phyloP scores from a whole-genome alignment of 2,797 vertebrate species.

The Yasuhikotakia modesta region DNA sequence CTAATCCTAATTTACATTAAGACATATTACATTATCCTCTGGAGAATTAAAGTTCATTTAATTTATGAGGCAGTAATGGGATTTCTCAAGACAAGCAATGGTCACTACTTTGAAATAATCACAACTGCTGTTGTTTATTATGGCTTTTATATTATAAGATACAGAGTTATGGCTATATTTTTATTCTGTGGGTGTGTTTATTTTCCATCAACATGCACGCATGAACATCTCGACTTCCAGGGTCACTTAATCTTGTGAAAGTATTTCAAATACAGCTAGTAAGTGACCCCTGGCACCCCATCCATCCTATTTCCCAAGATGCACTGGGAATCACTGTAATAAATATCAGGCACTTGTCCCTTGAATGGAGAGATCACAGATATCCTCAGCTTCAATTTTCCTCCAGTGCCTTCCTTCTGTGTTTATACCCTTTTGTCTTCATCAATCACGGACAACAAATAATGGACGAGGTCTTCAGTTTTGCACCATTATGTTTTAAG shows the following conservation, averaged over 20 bases:
- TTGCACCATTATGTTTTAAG: not conserved
- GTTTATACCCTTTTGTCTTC: not conserved
- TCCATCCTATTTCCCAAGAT: not conserved
- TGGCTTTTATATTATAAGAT: not conserved
- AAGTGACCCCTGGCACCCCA: not conserved
- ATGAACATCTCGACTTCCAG: not conserved
- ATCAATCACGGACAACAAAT: not conserved
- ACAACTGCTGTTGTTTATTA: no score
- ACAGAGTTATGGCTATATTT: not conserved
- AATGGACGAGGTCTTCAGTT: not conserved
- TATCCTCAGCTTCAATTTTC: slow-evolving; percentile 6
- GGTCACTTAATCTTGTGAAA: slow-evolving; percentile 8
- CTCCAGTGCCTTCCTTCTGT: not conserved
- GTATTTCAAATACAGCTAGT: not conserved
- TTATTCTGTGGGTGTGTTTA: not conserved
- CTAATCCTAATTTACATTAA: no score
- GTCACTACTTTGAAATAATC: not conserved
- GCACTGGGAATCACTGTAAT: not conserved
- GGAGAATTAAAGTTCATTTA: no score
- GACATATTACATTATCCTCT: no score
- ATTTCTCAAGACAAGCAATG: not conserved
- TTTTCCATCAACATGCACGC: not conserved
- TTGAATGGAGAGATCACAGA: not conserved
- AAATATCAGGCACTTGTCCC: not conserved
- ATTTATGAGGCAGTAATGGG: not conserved